These are phyloP conservation scores for Drosophila neotestacea DNA, from an alignment of 2,888 invertebrate species.

Conservation along the genomic window DNA sequence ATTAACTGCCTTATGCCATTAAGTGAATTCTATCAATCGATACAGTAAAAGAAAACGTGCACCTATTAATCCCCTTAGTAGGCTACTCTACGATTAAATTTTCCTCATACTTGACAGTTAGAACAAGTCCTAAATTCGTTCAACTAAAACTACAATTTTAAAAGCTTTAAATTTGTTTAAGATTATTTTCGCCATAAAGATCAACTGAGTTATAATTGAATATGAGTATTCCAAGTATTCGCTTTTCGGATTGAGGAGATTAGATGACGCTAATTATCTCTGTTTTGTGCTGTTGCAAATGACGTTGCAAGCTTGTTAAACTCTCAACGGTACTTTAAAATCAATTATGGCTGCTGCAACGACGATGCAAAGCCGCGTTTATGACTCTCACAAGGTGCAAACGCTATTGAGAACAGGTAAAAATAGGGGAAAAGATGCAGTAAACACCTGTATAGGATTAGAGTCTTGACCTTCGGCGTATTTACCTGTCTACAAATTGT, in stretches of 20 bases:
- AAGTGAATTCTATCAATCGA: too few relatives aligned
- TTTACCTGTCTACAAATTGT: constrained; percentile 62
- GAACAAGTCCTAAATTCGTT: too few relatives aligned
- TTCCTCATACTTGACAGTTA: too few relatives aligned
- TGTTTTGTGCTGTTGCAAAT: constrained; percentile 36
- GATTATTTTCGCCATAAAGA: neutral
- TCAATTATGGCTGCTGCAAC: constrained; percentile 49
- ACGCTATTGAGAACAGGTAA: constrained; percentile 32
- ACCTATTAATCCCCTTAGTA: neutral
- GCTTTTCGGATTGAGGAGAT: constrained; percentile 38
- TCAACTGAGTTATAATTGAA: neutral
- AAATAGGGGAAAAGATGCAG: constrained; percentile 12
- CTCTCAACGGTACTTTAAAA: constrained; percentile 40
- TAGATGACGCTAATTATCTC: constrained; percentile 62
- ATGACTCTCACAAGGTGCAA: constrained; percentile 42
- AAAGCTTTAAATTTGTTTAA: too few relatives aligned
- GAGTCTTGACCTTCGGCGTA: constrained; percentile 47
- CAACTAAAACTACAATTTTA: too few relatives aligned
- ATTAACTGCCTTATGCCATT: neutral
- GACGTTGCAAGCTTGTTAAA: constrained; percentile 74
- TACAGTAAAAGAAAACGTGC: neutral
- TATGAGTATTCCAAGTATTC: constrained; percentile 23
- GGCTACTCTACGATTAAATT: neutral
- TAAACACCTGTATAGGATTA: constrained; percentile 73
- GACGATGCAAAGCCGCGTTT: constrained; percentile 46